Evolutionary conservation across 2,888 invertebrate species (phyloP).

Genomic region (Heterodera filipjevi): DNA sequence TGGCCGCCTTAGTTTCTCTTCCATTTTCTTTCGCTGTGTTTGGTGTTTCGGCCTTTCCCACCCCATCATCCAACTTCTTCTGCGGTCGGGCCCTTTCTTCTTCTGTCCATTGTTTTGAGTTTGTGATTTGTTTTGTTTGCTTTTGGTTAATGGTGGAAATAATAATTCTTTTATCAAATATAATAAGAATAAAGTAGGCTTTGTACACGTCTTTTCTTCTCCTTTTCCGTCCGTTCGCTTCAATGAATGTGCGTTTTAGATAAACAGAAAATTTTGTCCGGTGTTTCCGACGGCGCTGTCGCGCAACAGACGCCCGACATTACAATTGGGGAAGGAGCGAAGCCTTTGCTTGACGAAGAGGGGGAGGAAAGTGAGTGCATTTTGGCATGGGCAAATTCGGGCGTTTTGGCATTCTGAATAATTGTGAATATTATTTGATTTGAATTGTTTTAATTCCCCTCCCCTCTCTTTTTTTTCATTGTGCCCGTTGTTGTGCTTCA

Average conservation of each 20-base stretch:
- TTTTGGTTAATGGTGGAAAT: no score
- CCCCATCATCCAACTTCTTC: not conserved
- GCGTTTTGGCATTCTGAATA: no score
- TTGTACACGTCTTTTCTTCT: no score
- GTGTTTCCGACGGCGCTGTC: slow-evolving; percentile 16
- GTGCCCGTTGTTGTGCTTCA: not conserved
- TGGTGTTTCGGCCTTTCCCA: not conserved
- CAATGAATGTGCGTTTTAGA: not conserved
- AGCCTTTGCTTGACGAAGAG: slow-evolving; percentile 58
- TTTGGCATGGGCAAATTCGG: no score
- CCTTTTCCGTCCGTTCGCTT: no score
- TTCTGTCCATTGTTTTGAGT: not conserved
- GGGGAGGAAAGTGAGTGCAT: slow-evolving; percentile 42
- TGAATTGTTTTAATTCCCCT: no score
- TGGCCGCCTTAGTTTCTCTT: not conserved
- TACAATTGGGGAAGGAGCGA: slow-evolving; percentile 60
- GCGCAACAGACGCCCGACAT: slow-evolving; percentile 37
- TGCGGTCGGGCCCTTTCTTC: not conserved
- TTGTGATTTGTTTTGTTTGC: no score
- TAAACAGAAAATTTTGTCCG: not conserved
- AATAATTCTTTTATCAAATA: no score
- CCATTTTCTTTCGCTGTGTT: not conserved
- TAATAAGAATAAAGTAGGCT: no score
- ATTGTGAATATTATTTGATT: no score
- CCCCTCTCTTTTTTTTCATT: no score